Evolutionary conservation across 2,888 invertebrate species (phyloP).

Genomic region (Rotaria macrura): DNA sequence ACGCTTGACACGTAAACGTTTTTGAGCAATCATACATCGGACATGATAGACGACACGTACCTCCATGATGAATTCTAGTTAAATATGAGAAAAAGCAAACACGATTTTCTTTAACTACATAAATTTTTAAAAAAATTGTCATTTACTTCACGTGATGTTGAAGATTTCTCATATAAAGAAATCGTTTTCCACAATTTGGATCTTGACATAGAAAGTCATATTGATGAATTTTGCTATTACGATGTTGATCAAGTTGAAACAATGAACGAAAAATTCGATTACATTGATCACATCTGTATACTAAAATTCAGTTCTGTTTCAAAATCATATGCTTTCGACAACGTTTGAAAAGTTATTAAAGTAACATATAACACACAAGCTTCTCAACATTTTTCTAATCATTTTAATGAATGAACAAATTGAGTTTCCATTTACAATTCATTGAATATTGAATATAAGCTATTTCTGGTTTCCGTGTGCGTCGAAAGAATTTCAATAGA

Average conservation of each 20-base stretch:
- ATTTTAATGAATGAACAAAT: too few relatives aligned
- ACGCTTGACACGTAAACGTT: conserved; percentile 3
- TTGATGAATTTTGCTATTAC: conserved; percentile 6
- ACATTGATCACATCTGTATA: neutral
- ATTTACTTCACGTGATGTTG: neutral
- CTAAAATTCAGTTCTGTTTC: neutral
- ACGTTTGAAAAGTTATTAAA: too few relatives aligned
- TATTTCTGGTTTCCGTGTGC: too few relatives aligned
- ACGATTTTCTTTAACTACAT: too few relatives aligned
- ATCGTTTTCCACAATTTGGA: neutral
- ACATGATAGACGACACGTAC: neutral
- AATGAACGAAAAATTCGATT: neutral
- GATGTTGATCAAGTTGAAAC: neutral
- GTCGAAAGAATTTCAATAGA: too few relatives aligned
- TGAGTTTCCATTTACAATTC: too few relatives aligned
- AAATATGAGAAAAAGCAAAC: neutral
- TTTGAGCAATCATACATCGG: neutral
- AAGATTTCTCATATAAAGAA: conserved; percentile 2
- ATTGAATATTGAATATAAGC: too few relatives aligned
- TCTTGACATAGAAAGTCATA: neutral
- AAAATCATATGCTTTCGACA: too few relatives aligned
- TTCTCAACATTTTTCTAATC: too few relatives aligned
- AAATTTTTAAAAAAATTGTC: neutral
- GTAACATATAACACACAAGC: too few relatives aligned
- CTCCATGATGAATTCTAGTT: conserved; percentile 13